Conservation (phyloP, 1,140 invertebrate genomes). For the Trachymyrmex cornetzi region DNA sequence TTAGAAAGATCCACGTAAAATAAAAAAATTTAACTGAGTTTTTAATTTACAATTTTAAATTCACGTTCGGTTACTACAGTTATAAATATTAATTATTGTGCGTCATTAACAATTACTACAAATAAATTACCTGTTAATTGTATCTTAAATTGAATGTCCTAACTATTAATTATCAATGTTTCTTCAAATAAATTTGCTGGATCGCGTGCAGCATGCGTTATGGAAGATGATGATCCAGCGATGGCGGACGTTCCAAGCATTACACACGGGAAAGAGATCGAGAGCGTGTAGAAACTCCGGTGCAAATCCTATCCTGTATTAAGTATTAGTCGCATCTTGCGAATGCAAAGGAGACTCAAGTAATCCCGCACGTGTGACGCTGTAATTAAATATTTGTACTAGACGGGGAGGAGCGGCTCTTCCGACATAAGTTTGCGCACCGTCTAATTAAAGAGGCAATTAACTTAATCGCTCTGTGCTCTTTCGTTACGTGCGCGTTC, state of each 20-base stretch:
- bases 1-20: background rate
- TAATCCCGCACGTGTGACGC: conserved; percentile 75
- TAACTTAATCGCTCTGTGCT: conserved; percentile 79
- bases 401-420: conserved; percentile 53
- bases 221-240: conserved; percentile 15
- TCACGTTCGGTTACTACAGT: background rate
- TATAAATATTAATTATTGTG: background rate
- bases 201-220: background rate
- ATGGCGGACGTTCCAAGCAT: background rate
- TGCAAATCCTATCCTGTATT: conserved; percentile 57
- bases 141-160: background rate
- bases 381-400: conserved; percentile 83
- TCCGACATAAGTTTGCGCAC: conserved; percentile 65
- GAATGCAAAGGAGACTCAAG: conserved; percentile 55
- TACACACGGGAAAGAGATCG: conserved; percentile 18
- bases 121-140: background rate
- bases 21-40: background rate
- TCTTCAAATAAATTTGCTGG: background rate
- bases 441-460: conserved; percentile 82
- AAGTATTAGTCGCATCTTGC: conserved; percentile 49
- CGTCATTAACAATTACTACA: background rate
- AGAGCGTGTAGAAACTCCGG: conserved; percentile 36
- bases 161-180: background rate
- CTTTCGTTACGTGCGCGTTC: conserved; percentile 69
- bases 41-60: background rate